phyloP scores from a whole-genome alignment of 2,888 invertebrate genomes.

The Tinea semifulvella region DNA sequence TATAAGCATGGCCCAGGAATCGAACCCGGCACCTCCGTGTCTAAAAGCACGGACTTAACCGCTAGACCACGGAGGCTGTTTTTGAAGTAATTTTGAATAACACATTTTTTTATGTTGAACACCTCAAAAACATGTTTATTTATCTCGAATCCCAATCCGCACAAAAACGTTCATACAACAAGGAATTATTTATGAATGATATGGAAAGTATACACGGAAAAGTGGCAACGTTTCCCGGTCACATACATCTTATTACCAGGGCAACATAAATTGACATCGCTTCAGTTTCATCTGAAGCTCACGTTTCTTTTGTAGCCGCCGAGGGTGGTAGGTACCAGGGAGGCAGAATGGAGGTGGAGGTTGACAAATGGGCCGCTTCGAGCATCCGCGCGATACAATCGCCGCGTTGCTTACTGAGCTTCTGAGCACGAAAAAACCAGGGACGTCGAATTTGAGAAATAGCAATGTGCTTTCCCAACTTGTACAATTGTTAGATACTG shows the following conservation, averaged over 20 bases:
- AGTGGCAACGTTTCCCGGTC: conserved; percentile 6
- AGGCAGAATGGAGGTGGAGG: conserved; percentile 39
- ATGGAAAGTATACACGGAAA: conserved; percentile 4
- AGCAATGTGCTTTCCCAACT: not conserved
- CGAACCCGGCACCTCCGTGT: not conserved
- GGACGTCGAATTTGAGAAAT: conserved; percentile 31
- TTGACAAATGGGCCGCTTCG: conserved; percentile 67
- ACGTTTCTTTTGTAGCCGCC: conserved; percentile 48
- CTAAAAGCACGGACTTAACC: not conserved
- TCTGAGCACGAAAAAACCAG: conserved; percentile 68
- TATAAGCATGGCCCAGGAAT: no score
- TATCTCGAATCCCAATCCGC: not conserved
- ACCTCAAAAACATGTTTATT: not conserved
- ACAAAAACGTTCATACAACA: not conserved
- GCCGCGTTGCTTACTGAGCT: conserved; percentile 67
- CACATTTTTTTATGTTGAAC: no score
- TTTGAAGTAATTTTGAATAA: no score
- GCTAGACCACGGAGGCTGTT: not conserved
- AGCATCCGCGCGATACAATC: conserved; percentile 67
- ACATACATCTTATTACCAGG: conserved; percentile 9
- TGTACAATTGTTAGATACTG: not conserved
- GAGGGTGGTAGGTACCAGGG: conserved; percentile 19
- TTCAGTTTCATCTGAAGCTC: conserved; percentile 48
- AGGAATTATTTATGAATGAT: not conserved
- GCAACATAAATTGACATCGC: conserved; percentile 40